A percentile compares a stretch with the other conserved stretches of the same genome.
Evolutionary conservation across 2,888 invertebrate genomes (phyloP).

Genomic region (Erebia ligea): DNA sequence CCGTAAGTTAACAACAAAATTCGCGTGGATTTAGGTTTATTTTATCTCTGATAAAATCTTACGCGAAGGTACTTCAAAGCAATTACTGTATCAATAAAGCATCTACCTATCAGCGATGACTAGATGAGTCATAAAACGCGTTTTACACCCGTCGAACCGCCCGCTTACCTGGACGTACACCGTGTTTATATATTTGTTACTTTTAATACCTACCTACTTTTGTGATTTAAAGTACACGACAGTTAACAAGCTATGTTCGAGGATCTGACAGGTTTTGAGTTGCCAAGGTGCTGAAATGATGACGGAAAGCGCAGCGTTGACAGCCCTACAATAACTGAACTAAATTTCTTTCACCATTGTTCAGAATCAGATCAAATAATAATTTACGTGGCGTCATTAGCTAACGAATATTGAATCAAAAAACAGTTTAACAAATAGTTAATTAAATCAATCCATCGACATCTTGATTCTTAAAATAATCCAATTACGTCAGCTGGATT

Average conservation of each 20-base stretch:
- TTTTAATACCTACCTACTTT: neutral
- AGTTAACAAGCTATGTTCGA: too few species aligned
- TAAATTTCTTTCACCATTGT: neutral
- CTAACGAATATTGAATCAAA: neutral
- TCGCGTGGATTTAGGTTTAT: too few species aligned
- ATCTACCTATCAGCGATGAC: slow-evolving; percentile 36
- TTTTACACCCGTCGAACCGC: slow-evolving; percentile 7
- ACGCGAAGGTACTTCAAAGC: slow-evolving; percentile 8
- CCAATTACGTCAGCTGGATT: slow-evolving; percentile 35
- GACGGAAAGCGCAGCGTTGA: too few species aligned
- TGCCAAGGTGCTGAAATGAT: too few species aligned
- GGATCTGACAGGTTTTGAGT: too few species aligned
- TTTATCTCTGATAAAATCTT: neutral
- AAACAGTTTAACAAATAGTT: slow-evolving; percentile 1
- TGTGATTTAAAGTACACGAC: neutral
- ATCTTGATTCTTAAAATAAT: slow-evolving; percentile 31
- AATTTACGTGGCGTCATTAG: slow-evolving; percentile 1
- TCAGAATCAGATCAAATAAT: neutral
- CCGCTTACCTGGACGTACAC: neutral
- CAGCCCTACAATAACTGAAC: too few species aligned
- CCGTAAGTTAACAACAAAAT: too few species aligned
- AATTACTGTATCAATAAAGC: slow-evolving; percentile 39
- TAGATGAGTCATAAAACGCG: slow-evolving; percentile 45
- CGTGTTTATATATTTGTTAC: neutral
- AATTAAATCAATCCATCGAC: slow-evolving; percentile 21